A percentile compares a stretch with the other conserved stretches of the same genome.
Conservation (phyloP, 1,140 invertebrate genomes). For the Drosophila ambigua region DNA sequence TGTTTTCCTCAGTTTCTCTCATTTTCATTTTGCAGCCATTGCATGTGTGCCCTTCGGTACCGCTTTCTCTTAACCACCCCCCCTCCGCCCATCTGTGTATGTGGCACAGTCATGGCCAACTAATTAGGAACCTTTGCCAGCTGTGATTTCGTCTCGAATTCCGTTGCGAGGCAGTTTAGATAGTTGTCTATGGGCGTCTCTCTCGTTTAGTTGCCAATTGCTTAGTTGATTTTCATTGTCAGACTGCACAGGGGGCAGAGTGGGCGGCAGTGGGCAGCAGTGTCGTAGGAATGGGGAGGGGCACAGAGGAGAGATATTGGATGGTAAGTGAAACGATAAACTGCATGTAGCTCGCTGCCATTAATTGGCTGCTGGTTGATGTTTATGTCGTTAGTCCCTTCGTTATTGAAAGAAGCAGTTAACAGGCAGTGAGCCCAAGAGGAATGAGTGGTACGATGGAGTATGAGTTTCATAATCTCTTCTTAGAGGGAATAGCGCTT, state of each 20-base stretch:
- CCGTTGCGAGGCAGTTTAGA: background rate
- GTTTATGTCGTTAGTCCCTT: slow-evolving; percentile 45
- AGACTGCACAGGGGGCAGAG: slow-evolving; percentile 38
- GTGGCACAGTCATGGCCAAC: slow-evolving; percentile 54
- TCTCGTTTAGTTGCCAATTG: slow-evolving; percentile 66
- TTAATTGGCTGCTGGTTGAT: slow-evolving; percentile 71
- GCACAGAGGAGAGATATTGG: slow-evolving; percentile 7
- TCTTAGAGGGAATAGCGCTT: slow-evolving; percentile 8
- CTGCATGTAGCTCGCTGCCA: slow-evolving; percentile 64
- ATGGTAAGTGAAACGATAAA: slow-evolving; percentile 53
- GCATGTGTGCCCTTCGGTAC: slow-evolving; percentile 32
- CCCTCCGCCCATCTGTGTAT: background rate
- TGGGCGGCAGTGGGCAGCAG: slow-evolving; percentile 22
- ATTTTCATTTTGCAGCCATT: slow-evolving; percentile 50
- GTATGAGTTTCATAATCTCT: slow-evolving; percentile 37
- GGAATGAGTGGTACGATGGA: background rate
- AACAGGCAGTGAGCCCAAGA: background rate
- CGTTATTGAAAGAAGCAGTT: slow-evolving; percentile 13
- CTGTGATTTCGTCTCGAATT: slow-evolving; percentile 15
- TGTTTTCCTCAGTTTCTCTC: slow-evolving; percentile 55
- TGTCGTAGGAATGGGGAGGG: slow-evolving; percentile 8
- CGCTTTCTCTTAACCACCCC: background rate
- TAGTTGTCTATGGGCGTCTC: slow-evolving; percentile 22
- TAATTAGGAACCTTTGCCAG: slow-evolving; percentile 68
- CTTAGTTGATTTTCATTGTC: slow-evolving; percentile 78